A percentile compares a stretch with the other conserved stretches of the same genome.
These are phyloP conservation scores for Podiceps cristatus DNA, from an alignment of 2,113 vertebrate genomes.

Conservation along the genomic window DNA sequence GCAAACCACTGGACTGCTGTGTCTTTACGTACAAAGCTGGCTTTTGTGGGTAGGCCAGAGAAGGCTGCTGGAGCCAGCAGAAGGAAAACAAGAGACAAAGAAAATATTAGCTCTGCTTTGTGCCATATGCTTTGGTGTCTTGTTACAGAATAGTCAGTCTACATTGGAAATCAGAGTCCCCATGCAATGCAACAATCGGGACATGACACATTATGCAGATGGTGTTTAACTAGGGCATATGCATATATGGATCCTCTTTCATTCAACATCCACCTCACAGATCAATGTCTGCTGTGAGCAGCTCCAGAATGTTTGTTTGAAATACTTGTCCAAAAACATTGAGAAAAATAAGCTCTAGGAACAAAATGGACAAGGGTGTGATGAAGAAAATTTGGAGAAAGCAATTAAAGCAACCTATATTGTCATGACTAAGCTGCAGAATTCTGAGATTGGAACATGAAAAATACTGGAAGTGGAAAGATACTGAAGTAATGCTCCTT, in stretches of 20 bases:
- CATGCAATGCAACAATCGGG: neutral
- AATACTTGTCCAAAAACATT: neutral
- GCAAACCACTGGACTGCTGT: neutral
- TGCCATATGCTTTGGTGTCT: neutral
- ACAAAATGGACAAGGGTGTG: neutral
- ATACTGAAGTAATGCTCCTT: neutral
- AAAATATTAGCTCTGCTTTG: constrained; percentile 17
- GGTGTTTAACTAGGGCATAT: neutral
- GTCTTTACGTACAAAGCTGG: neutral
- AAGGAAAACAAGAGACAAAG: constrained; percentile 4
- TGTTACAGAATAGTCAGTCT: neutral
- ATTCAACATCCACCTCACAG: neutral
- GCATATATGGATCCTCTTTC: neutral
- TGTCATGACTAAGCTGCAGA: neutral
- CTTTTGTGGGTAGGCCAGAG: neutral
- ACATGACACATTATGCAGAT: neutral
- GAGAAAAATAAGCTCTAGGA: neutral
- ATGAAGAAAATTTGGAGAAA: neutral
- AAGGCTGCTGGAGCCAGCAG: neutral
- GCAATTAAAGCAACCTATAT: neutral
- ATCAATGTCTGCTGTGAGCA: neutral
- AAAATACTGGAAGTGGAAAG: neutral
- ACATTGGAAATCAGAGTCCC: neutral
- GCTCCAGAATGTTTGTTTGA: neutral
- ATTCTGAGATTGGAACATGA: neutral